Base-by-base conservation (phyloP, 2,113 vertebrate species). In the Eleginops maclovinus region DNA sequence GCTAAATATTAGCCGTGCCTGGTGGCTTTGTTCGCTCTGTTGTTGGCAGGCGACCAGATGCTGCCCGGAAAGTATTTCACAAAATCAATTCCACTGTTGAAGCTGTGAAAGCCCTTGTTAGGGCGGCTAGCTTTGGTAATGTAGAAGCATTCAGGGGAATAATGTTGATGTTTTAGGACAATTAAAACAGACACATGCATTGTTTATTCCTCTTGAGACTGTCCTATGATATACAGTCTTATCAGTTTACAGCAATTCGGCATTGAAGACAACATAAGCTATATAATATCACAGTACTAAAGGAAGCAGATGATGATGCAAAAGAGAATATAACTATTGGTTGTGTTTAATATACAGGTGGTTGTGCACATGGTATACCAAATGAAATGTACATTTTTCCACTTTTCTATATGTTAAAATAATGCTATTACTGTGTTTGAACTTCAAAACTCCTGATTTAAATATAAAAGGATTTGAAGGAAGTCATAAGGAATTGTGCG, bases 41-140 rank as follows among this genome's bases (percentile, higher is more conserved):
- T 58, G 50, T 36, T 87, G 72, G 78, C 63, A 55, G 61, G 4
- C 19, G 0, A 69, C 2, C 40, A 56, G 22, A 43, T 19, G 22
- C 65, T 67, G 64, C 26, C 47, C 4, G 16, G 65, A 66, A 62
- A 59, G 51, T 43, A 16, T 82, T 47, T 44, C 55, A 56, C 56
- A 69, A 81, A 84, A 83, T 79, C 63, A 65, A 62, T 81, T 54
- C 70, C 13, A n/a, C 49, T 15, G 36, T 5, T 40, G 64, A 72
- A 53, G 24, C 24, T 4, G 3, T 61, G 11, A 74, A 50, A 68
- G 60, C 62, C 73, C 69, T 22, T 2, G 5, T 9, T 1, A 28
- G 24, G 43, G 36, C 31, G 40, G 47, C 19, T 22, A 21, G 56
- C 17, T 31, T 8, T 0, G 0, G 4, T 19, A 4, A 7, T 17